Evolutionary conservation across 2,888 invertebrate genomes (phyloP).

Genomic region (Rosalia funebris): DNA sequence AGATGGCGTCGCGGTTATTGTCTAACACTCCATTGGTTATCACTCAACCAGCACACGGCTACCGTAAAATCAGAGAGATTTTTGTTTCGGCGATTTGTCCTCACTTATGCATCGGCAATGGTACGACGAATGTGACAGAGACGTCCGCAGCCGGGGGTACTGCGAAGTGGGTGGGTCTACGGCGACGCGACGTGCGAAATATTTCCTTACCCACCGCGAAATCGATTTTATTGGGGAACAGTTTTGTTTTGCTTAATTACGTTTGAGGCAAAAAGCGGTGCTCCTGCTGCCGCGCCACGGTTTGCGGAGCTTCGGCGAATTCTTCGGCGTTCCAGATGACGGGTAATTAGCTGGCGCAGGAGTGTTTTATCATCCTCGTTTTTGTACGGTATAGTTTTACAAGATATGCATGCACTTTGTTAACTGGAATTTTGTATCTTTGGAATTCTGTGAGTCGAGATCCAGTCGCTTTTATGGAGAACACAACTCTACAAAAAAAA

Average conservation of each 20-base stretch:
- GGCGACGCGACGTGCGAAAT: slow-evolving; percentile 23
- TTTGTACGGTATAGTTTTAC: too few relatives aligned
- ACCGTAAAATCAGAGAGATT: slow-evolving; percentile 36
- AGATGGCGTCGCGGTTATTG: slow-evolving; percentile 53
- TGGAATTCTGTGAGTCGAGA: too few relatives aligned
- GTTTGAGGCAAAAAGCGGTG: not conserved
- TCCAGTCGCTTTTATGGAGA: too few relatives aligned
- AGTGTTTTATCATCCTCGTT: not conserved
- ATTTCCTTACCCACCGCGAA: slow-evolving; percentile 7
- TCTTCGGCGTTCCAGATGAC: not conserved
- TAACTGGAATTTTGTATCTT: too few relatives aligned
- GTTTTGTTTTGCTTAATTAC: slow-evolving; percentile 7
- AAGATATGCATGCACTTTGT: too few relatives aligned
- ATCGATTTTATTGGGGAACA: slow-evolving; percentile 3
- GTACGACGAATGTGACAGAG: slow-evolving; percentile 31
- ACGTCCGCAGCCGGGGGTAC: slow-evolving; percentile 19
- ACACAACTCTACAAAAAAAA: too few relatives aligned
- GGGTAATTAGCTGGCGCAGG: not conserved
- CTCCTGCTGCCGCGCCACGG: not conserved
- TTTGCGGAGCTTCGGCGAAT: not conserved
- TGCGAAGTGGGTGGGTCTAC: slow-evolving; percentile 34
- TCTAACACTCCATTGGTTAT: slow-evolving; percentile 53
- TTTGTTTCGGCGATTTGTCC: slow-evolving; percentile 35
- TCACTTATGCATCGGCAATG: slow-evolving; percentile 21
- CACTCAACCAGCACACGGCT: slow-evolving; percentile 51